Conservation (phyloP, 2,888 invertebrate genomes). For the Eristalinus sepulchralis region DNA sequence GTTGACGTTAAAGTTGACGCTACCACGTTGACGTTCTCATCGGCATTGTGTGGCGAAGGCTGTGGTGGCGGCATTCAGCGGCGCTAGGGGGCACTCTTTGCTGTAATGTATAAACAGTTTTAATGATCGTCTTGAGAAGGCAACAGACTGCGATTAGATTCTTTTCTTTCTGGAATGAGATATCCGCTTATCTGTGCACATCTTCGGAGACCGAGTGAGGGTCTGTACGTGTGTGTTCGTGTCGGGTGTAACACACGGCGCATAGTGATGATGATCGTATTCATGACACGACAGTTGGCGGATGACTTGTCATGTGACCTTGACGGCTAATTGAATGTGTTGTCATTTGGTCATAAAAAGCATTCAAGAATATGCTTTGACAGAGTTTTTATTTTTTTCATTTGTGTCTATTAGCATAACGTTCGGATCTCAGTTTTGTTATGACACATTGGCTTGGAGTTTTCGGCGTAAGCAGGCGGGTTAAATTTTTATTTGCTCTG, state of each 20-base stretch:
- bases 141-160: not conserved
- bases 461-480: not conserved
- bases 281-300: not conserved
- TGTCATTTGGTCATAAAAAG: slow-evolving; percentile 10
- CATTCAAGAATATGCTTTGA: not conserved
- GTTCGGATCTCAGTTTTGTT: not conserved
- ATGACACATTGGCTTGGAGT: not conserved
- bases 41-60: not conserved
- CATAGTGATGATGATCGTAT: not conserved
- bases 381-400: not conserved
- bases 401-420: not conserved
- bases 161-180: not conserved
- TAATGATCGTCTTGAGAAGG: not conserved
- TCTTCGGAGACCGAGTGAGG: not conserved
- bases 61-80: no score
- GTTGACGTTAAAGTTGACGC: not conserved
- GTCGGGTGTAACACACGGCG: not conserved
- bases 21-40: not conserved
- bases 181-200: not conserved
- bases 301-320: slow-evolving; percentile 29
- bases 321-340: slow-evolving; percentile 11
- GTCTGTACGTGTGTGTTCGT: not conserved
- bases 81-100: not conserved
- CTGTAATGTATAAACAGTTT: not conserved
- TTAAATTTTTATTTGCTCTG: not conserved